Base-by-base conservation (phyloP, 2,888 invertebrate species). In the Leptinotarsa peninsularis region DNA sequence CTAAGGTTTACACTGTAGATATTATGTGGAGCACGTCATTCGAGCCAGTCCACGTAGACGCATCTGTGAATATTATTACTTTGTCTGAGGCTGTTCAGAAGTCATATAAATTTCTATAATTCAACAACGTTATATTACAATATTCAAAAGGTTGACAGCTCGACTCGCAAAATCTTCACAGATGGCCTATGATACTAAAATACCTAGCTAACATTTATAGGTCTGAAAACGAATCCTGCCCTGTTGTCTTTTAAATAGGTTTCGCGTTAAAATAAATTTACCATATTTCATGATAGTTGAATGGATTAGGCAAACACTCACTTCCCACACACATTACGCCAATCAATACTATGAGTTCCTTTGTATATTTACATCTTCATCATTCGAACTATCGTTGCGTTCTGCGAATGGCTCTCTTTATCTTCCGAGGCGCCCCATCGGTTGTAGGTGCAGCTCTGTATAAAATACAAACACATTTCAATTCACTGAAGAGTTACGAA, bases 361-460 rank as follows among this genome's bases (percentile, higher is more conserved):
- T 67, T 56, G 50, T 71, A 50, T 80, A 80, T 80, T 78, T 78
- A 80, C 80, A 80, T 49, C 52, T 56, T 54, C 58, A 33, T 63
- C 67, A 23, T 66, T 71, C 71, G 74, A 81, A 85, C 86, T 86
- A 86, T 86, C 85, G 87, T 66, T 85, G 86, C 80, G 88, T 87
- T 83, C 90, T 86, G 80, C 90, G 85, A 18, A 89, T 84, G 72
- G 90, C 90, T 82, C 87, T 89, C 81, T 88, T 89, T 76, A 90
- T 88, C 84, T 88, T 90, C 74, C 89, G 85, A 78, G 80, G 84
- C 10, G 85, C 83, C 1, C 81, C 80, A 56, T 83, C 82, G 71
- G 83, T 78, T 50, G 82, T 56, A 3, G 84, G 82, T 71, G 82
- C 83, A 67, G 84, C 85, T 67, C 86, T 86, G 75, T 54, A 84